phyloP scores from a whole-genome alignment of 2,888 invertebrate species.

The Drosophila infuscata region DNA sequence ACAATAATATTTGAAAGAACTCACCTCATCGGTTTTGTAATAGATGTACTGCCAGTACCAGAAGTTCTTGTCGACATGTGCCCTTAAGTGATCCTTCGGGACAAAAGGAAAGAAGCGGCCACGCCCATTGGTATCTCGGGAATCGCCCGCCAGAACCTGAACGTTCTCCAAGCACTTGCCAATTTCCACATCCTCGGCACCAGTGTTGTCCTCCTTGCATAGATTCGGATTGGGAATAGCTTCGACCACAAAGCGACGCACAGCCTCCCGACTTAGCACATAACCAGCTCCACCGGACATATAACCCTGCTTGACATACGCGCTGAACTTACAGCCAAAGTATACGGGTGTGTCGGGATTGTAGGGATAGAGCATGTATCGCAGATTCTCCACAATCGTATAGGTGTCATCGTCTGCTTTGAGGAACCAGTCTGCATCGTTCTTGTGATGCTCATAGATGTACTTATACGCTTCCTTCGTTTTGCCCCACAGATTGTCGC shows the following conservation, averaged over 20 bases:
- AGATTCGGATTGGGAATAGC: constrained; percentile 8
- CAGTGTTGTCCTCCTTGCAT: not conserved
- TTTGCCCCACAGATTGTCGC: constrained; percentile 14
- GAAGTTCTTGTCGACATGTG: constrained; percentile 88
- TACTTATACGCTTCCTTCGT: constrained; percentile 20
- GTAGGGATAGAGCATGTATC: constrained; percentile 28
- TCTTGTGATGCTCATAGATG: constrained; percentile 22
- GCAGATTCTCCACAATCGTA: constrained; percentile 14
- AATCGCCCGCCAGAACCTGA: constrained; percentile 94
- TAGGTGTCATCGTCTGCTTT: constrained; percentile 33
- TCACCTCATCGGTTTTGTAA: constrained; percentile 91
- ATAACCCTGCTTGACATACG: constrained; percentile 18
- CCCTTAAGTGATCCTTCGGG: constrained; percentile 93
- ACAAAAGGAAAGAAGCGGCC: constrained; percentile 97
- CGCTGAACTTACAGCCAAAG: constrained; percentile 23
- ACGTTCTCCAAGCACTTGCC: constrained; percentile 92
- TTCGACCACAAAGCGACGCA: constrained; percentile 21
- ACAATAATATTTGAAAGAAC: not conserved
- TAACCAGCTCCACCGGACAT: constrained; percentile 37
- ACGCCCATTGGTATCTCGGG: constrained; percentile 92
- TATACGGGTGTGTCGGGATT: constrained; percentile 11
- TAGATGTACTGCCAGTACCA: constrained; percentile 98
- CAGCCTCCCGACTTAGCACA: constrained; percentile 12
- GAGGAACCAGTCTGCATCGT: constrained; percentile 31
- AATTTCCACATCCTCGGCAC: constrained; percentile 27